A percentile compares a stretch with the other conserved stretches of the same genome.
phyloP scores from a whole-genome alignment of 2,888 invertebrate genomes.

The Hedya salicella region DNA sequence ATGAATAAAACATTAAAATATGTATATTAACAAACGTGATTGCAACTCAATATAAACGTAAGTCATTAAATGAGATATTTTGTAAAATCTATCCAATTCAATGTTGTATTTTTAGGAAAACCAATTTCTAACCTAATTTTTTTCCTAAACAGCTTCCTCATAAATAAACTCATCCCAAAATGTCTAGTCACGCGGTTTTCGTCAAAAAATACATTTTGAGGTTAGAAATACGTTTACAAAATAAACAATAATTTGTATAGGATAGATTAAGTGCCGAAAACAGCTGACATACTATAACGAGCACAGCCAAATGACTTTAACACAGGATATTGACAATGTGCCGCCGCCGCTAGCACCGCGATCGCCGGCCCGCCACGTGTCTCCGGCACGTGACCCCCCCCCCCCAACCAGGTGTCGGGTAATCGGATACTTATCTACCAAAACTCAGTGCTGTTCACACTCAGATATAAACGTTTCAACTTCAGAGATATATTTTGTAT shows the following conservation, averaged over 20 bases:
- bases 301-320: constrained; percentile 34
- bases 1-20: constrained; percentile 7
- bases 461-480: no score
- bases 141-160: no score
- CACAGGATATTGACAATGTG: not conserved
- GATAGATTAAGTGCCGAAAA: constrained; percentile 4
- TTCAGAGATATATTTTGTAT: no score
- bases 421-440: no score
- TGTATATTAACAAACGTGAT: not conserved
- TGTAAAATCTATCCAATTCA: not conserved
- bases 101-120: not conserved
- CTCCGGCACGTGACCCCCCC: not conserved
- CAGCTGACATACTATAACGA: constrained; percentile 14
- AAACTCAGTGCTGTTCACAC: no score
- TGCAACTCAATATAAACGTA: not conserved
- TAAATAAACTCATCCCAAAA: no score
- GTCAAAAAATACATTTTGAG: no score
- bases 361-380: not conserved
- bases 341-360: constrained; percentile 23
- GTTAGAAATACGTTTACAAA: not conserved
- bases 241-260: not conserved
- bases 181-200: no score
- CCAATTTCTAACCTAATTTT: no score
- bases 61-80: not conserved
- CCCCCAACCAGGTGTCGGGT: no score